Evolutionary conservation across 2,888 invertebrate genomes (phyloP).

Genomic region (Drosophila austrosaltans): DNA sequence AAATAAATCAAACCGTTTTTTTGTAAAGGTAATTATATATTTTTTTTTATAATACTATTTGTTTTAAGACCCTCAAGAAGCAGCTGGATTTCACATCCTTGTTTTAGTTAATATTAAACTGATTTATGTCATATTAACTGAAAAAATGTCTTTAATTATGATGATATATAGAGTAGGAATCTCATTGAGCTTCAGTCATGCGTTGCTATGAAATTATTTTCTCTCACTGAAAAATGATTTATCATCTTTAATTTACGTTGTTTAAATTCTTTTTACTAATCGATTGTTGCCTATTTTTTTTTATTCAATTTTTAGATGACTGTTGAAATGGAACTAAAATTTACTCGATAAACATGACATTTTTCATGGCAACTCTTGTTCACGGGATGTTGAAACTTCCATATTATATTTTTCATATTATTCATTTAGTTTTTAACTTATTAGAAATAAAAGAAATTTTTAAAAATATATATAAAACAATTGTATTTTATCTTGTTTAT

Average conservation of each 20-base stretch:
- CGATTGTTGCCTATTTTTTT: no score
- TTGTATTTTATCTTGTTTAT: background rate
- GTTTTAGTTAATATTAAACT: background rate
- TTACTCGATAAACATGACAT: background rate
- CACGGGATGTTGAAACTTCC: no score
- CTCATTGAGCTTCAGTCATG: conserved; percentile 77
- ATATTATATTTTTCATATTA: no score
- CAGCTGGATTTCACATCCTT: background rate
- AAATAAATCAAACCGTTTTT: background rate
- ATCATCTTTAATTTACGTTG: background rate
- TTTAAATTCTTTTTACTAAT: conserved; percentile 20
- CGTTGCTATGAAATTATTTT: conserved; percentile 70
- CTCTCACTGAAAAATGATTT: conserved; percentile 53
- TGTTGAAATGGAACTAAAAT: background rate
- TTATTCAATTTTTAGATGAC: conserved; percentile 16
- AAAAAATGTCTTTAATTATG: conserved; percentile 28
- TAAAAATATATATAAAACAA: conserved; percentile 22
- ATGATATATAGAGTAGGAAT: conserved; percentile 74
- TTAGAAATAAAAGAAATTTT: background rate
- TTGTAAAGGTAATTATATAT: background rate
- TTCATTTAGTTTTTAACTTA: no score
- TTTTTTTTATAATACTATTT: conserved; percentile 13
- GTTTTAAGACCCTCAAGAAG: background rate
- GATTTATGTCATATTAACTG: background rate
- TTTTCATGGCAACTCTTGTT: no score